Evolutionary conservation across 2,113 vertebrate species (phyloP).

Genomic region (Mustela nigripes): DNA sequence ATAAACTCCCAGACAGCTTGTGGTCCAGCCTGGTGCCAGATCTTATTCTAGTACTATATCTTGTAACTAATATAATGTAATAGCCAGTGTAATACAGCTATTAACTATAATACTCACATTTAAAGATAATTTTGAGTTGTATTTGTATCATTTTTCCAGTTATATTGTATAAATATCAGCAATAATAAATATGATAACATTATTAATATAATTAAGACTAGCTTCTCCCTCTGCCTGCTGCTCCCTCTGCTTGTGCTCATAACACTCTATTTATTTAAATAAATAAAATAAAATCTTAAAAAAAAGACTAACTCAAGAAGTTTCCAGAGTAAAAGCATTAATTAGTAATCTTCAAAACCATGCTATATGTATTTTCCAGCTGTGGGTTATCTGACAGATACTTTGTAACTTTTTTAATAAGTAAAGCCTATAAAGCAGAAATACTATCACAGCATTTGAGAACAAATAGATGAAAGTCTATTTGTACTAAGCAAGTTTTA

Average conservation of each 20-base stretch:
- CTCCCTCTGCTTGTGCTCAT: neutral
- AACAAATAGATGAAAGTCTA: neutral
- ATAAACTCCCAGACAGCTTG: neutral
- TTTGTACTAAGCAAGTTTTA: neutral
- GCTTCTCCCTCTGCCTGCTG: neutral
- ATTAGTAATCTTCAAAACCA: neutral
- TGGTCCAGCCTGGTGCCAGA: neutral
- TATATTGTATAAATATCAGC: neutral
- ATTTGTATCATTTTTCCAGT: neutral
- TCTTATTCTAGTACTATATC: neutral
- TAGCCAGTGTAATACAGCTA: neutral
- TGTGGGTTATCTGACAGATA: neutral
- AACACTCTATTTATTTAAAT: neutral
- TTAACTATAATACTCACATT: fast-evolving
- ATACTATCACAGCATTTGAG: neutral
- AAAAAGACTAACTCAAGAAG: neutral
- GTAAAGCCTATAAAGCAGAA: neutral
- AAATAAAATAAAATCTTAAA: neutral
- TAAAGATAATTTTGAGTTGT: neutral
- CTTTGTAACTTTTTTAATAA: neutral
- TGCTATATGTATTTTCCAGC: neutral
- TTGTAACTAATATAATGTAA: neutral
- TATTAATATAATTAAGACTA: neutral
- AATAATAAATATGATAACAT: neutral
- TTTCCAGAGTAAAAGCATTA: neutral